A percentile compares a stretch with the other conserved stretches of the same genome.
Evolutionary conservation across 1,140 invertebrate genomes (phyloP).

Genomic region (Phthorimaea operculella): DNA sequence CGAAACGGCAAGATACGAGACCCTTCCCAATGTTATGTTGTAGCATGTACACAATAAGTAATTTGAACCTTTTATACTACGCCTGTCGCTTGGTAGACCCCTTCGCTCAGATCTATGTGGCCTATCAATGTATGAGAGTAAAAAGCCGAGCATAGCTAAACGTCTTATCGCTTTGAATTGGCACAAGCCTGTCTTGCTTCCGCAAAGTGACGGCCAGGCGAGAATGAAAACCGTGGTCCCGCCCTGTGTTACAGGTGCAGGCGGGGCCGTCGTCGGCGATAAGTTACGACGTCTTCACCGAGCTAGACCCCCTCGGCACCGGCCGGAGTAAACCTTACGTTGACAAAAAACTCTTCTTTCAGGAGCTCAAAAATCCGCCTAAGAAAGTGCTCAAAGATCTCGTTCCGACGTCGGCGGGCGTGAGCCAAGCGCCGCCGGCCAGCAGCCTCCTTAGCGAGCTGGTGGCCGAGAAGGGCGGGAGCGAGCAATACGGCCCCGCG

Average conservation of each 20-base stretch:
- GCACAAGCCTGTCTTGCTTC: no score
- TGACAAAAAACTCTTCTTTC: conserved; percentile 95
- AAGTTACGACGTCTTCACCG: conserved; percentile 86
- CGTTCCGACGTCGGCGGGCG: conserved; percentile 58
- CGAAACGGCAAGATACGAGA: no score
- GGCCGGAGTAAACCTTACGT: conserved; percentile 90
- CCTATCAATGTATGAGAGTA: no score
- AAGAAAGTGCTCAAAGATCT: conserved; percentile 91
- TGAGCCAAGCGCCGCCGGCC: conserved; percentile 32
- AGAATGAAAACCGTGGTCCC: conserved; percentile 6
- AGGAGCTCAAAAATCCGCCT: conserved; percentile 91
- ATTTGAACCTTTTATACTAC: no score
- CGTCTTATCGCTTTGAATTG: no score
- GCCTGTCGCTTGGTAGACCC: no score
- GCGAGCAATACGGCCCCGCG: conserved; percentile 44
- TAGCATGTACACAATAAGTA: no score
- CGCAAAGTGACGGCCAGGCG: not conserved
- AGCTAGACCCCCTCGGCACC: conserved; percentile 90
- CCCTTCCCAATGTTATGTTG: no score
- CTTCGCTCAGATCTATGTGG: no score
- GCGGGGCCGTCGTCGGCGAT: conserved; percentile 35
- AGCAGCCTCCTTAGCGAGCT: conserved; percentile 44
- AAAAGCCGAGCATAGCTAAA: no score
- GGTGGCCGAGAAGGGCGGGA: conserved; percentile 22
- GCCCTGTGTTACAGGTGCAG: conserved; percentile 54